Base-by-base conservation (phyloP, 1,140 invertebrate species). In the Heliconius nattereri region DNA sequence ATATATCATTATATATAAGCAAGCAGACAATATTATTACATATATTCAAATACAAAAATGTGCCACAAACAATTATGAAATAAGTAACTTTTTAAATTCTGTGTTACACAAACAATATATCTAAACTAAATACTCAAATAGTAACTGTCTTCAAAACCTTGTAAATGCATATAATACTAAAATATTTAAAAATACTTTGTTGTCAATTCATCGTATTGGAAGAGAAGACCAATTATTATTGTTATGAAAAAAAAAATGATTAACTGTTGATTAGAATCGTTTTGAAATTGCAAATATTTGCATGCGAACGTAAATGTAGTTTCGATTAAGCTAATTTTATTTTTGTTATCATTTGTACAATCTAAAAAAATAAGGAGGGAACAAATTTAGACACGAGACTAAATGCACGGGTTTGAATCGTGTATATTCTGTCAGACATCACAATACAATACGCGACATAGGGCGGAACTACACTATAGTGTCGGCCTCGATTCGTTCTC, bases 1-100 rank as follows among this genome's bases (percentile, higher is more conserved):
- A 92, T n/a, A n/a, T n/a, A n/a, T n/a, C n/a, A 37, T 57, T 32
- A 45, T 54, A 75, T 26, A 79, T 16, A 79, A 79, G 78, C 78
- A 79, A 79, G 78, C 74, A 57, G 11, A 79, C 72, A 40, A 75
- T 23, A 66, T 16, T 26, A 13, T 26, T 26, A 13, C 9, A 23
- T 60, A 60, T 60, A 60, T 60, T 60, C 7, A 11, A 66, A 66
- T 29, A 66, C 2, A 29, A 26, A 26, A 66, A 26, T 16, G 13
- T 16, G 26, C 60, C 60, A 66, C 60, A 66, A 26, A 13, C 23
- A 7, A 66, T 29, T 66, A 29, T 29, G 7, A 26, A 13, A 66
- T n/a, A 26, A 23, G 13, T 29, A 13, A 66, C 6, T 66, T 26
- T 26, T 26, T 5, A 5, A 66, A 13, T 26, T 66, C 57, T 29